Conservation (phyloP, 2,888 invertebrate genomes). For the Yponomeuta plumbellus region DNA sequence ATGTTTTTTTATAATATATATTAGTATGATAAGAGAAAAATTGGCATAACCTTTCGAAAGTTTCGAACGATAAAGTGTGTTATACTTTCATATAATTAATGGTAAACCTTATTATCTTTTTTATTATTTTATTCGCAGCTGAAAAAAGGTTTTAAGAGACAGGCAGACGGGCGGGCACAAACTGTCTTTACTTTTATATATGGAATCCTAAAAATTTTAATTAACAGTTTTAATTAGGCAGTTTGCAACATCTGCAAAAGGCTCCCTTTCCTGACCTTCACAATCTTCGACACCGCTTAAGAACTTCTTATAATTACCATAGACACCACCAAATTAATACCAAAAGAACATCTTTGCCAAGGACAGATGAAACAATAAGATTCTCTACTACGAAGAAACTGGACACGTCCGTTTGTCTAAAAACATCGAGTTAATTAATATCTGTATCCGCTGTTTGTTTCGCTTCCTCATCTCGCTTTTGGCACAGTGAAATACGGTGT, state of each 20-base stretch:
- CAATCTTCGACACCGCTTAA: constrained; percentile 21
- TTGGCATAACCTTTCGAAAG: too few species aligned
- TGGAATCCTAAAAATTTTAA: too few species aligned
- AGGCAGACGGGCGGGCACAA: too few species aligned
- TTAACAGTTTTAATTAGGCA: too few species aligned
- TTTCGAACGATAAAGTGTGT: too few species aligned
- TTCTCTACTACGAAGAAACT: constrained; percentile 8
- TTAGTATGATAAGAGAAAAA: too few species aligned
- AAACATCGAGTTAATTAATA: constrained; percentile 59
- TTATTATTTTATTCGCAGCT: too few species aligned
- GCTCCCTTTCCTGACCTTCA: neutral
- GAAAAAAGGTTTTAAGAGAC: too few species aligned
- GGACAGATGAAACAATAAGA: constrained; percentile 5
- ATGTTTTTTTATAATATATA: too few species aligned
- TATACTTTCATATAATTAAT: too few species aligned
- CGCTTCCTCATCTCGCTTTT: constrained; percentile 50
- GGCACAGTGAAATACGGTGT: neutral
- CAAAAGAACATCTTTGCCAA: neutral
- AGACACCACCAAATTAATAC: neutral
- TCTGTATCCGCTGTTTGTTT: constrained; percentile 69
- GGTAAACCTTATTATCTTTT: too few species aligned
- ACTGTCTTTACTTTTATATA: too few species aligned
- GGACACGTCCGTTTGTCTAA: constrained; percentile 28
- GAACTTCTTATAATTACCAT: constrained; percentile 24
- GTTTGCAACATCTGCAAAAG: neutral